Evolutionary conservation across 2,797 vertebrate genomes (phyloP).

Genomic region (Rhinichthys osculus): DNA sequence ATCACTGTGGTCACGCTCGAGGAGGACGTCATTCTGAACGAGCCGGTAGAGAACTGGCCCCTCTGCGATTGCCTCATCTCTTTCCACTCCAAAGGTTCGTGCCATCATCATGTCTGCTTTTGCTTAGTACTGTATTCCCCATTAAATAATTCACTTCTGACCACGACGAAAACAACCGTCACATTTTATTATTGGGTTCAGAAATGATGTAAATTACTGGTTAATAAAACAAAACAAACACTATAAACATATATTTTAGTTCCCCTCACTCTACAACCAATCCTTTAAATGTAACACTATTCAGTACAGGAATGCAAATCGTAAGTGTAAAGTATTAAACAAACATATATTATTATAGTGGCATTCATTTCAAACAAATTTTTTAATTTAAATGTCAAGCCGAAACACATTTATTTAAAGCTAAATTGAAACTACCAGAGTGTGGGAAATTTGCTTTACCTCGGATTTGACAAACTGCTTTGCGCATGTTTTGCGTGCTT

Average conservation of each 20-base stretch:
- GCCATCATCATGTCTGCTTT: background rate
- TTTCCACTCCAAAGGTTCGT: conserved; percentile 88
- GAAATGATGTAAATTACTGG: background rate
- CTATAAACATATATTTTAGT: background rate
- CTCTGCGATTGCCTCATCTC: conserved; percentile 91
- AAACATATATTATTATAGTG: background rate
- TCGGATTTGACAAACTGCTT: background rate
- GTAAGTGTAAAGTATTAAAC: background rate
- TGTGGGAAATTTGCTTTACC: background rate
- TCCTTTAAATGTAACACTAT: background rate
- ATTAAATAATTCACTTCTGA: background rate
- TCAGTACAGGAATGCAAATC: background rate
- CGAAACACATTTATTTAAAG: background rate
- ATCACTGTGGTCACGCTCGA: conserved; percentile 89
- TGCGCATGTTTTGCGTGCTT: too few relatives aligned
- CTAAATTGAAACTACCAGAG: background rate
- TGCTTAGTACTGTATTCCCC: background rate
- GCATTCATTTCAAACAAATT: background rate
- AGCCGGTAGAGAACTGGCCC: conserved; percentile 88
- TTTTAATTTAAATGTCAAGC: background rate
- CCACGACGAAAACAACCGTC: background rate
- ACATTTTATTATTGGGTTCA: rapidly evolving
- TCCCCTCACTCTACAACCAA: background rate
- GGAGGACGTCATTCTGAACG: conserved; percentile 87
- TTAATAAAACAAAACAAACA: background rate